Evolutionary conservation across 1,140 invertebrate species (phyloP).

Genomic region (Tetragonula clypearis): DNA sequence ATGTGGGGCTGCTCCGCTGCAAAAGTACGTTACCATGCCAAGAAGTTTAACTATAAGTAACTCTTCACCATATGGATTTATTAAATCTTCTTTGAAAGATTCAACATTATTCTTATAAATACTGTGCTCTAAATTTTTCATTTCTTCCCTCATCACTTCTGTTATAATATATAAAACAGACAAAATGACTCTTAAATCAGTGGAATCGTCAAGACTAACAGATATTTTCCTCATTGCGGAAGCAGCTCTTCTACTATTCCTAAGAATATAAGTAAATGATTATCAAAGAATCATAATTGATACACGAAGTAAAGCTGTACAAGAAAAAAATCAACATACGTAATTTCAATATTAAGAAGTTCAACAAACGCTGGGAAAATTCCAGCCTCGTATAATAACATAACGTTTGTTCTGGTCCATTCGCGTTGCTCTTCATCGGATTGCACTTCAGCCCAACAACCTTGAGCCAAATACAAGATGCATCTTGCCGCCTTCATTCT

Average conservation of each 20-base stretch:
- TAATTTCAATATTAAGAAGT: slow-evolving; percentile 96
- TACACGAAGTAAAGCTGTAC: not conserved
- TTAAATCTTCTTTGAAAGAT: slow-evolving; percentile 90
- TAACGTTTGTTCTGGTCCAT: slow-evolving; percentile 91
- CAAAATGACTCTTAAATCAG: slow-evolving; percentile 94
- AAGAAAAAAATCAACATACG: slow-evolving; percentile 83
- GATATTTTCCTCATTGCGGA: slow-evolving; percentile 93
- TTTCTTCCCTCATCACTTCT: slow-evolving; percentile 92
- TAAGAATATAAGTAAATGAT: slow-evolving; percentile 72
- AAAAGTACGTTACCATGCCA: slow-evolving; percentile 96
- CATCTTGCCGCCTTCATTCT: slow-evolving; percentile 94
- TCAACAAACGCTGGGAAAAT: slow-evolving; percentile 95
- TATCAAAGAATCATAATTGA: not conserved
- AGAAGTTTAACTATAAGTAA: slow-evolving; percentile 93
- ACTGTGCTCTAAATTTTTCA: slow-evolving; percentile 83
- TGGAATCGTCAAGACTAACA: slow-evolving; percentile 95
- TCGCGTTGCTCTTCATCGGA: slow-evolving; percentile 93
- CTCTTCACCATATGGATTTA: slow-evolving; percentile 87
- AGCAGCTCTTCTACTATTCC: slow-evolving; percentile 87
- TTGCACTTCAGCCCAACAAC: slow-evolving; percentile 96
- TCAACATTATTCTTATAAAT: slow-evolving; percentile 88
- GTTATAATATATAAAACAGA: slow-evolving; percentile 97
- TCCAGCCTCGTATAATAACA: slow-evolving; percentile 93
- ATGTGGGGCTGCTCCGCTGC: slow-evolving; percentile 95
- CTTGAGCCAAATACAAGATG: slow-evolving; percentile 95